Percentiles rank a stretch among this genome's conserved stretches.
Conservation (phyloP, 2,888 invertebrate species). For the Drosophila mettleri region DNA sequence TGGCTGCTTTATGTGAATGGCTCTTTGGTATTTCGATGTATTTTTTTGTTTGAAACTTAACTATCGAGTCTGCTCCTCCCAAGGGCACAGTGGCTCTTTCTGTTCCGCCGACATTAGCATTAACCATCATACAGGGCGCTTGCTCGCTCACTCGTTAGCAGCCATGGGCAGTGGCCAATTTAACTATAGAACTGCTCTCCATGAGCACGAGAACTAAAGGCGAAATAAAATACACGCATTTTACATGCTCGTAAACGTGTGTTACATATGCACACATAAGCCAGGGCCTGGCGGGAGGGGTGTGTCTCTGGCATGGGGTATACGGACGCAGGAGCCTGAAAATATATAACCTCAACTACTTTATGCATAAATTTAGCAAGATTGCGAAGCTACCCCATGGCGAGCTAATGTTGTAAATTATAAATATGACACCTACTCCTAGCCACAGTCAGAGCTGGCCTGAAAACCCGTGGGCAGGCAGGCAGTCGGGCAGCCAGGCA, state of each 20-base stretch:
- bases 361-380: slow-evolving; percentile 79
- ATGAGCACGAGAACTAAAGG: slow-evolving; percentile 57
- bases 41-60: slow-evolving; percentile 13
- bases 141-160: slow-evolving; percentile 69
- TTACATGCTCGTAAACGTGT: slow-evolving; percentile 80
- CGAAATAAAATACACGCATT: slow-evolving; percentile 78
- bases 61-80: slow-evolving; percentile 16
- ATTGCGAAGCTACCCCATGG: slow-evolving; percentile 82
- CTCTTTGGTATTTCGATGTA: slow-evolving; percentile 17
- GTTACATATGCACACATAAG: slow-evolving; percentile 68
- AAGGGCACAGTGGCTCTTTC: slow-evolving; percentile 31
- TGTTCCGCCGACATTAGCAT: slow-evolving; percentile 49
- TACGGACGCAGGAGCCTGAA: slow-evolving; percentile 34
- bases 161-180: slow-evolving; percentile 62
- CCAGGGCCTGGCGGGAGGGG: neutral
- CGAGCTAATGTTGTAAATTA: slow-evolving; percentile 83
- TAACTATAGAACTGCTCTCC: slow-evolving; percentile 48
- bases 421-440: slow-evolving; percentile 84
- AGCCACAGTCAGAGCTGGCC: slow-evolving; percentile 44
- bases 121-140: slow-evolving; percentile 50
- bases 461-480: slow-evolving; percentile 62
- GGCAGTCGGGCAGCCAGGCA: slow-evolving; percentile 28
- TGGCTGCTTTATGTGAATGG: slow-evolving; percentile 21
- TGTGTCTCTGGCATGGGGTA: slow-evolving; percentile 11
- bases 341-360: slow-evolving; percentile 78